Evolutionary conservation across 2,888 invertebrate genomes (phyloP), one percentile per base, ranked within the genome.

Genomic region (Stenoptilia bipunctidactyla): DNA sequence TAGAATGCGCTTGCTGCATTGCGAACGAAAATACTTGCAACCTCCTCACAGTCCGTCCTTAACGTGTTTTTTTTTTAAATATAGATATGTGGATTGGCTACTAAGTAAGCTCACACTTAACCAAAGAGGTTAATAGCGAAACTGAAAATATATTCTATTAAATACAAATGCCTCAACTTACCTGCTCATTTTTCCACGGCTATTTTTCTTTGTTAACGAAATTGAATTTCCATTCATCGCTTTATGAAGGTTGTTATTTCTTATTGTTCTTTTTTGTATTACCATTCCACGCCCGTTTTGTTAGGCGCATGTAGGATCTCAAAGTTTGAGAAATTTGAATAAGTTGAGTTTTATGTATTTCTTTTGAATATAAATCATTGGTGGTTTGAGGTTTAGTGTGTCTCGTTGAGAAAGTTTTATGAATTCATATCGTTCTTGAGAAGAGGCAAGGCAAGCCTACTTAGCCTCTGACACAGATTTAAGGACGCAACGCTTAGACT

Each of bases 151-250:
- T n/a, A n/a, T n/a, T n/a, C n/a, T n/a, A n/a, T n/a, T n/a, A n/a
- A n/a, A n/a, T n/a, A n/a, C n/a, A n/a, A n/a, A n/a, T n/a, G n/a
- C n/a, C n/a, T n/a, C n/a, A n/a, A n/a, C n/a, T n/a, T n/a, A n/a
- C n/a, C n/a, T n/a, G n/a, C n/a, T n/a, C 33, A 36, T 39, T 40
- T 39, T 38, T 44, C 39, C 15, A 27, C 35, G 33, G 42, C 42
- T 45, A 40, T 47, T 46, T 45, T 41, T 47, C 47, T 44, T 47
- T 47, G 47, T 47, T 47, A 45, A 37, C 44, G 27, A 47, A 45
- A 47, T 47, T 47, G 47, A 47, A 47, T 47, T 47, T 42, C 40
- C 35, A 47, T 47, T 47, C 47, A 47, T 45, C 44, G 44, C 43
- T 41, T 42, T 47, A 44, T 47, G 40, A 42, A 47, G 45, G 45